These are phyloP conservation scores for Microctenopoma stevenorrisi DNA, from an alignment of 2,797 vertebrate species.

Conservation along the genomic window DNA sequence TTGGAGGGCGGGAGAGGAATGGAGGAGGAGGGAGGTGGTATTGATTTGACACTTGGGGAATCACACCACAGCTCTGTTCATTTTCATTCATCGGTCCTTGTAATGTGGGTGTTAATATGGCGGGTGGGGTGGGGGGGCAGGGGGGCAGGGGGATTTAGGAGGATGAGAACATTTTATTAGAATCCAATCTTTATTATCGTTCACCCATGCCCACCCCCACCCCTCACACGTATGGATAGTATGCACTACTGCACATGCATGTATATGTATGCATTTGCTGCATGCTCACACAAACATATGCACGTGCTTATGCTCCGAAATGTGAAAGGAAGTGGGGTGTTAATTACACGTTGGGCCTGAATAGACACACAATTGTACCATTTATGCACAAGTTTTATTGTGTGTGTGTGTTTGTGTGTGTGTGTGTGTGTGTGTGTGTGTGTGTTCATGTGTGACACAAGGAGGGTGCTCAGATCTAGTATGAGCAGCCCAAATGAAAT, in stretches of 20 bases:
- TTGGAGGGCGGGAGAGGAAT: constrained; percentile 51
- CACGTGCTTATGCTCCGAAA: constrained; percentile 32
- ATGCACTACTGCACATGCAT: constrained; percentile 30
- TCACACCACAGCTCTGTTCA: constrained; percentile 80
- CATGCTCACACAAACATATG: constrained; percentile 16
- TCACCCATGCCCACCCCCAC: constrained; percentile 56
- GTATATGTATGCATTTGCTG: not conserved
- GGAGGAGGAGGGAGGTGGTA: constrained; percentile 68
- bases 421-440: not conserved
- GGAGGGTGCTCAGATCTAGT: constrained; percentile 38
- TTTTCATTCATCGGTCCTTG: constrained; percentile 83
- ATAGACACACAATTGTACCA: constrained; percentile 58
- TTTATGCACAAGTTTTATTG: constrained; percentile 29
- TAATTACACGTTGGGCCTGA: constrained; percentile 67
- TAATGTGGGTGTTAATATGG: constrained; percentile 82
- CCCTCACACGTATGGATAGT: constrained; percentile 16
- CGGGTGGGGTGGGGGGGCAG: constrained; percentile 68
- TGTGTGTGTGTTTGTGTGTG: constrained; percentile 2
- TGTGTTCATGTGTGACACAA: not conserved
- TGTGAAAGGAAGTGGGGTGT: constrained; percentile 51
- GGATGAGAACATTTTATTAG: constrained; percentile 81
- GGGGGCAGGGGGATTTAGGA: constrained; percentile 56
- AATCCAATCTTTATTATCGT: constrained; percentile 82
- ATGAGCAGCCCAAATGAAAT: constrained; percentile 76
- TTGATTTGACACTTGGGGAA: constrained; percentile 82